Evolutionary conservation across 1,140 invertebrate genomes (phyloP).

Genomic region (Leptoteleia sp.): DNA sequence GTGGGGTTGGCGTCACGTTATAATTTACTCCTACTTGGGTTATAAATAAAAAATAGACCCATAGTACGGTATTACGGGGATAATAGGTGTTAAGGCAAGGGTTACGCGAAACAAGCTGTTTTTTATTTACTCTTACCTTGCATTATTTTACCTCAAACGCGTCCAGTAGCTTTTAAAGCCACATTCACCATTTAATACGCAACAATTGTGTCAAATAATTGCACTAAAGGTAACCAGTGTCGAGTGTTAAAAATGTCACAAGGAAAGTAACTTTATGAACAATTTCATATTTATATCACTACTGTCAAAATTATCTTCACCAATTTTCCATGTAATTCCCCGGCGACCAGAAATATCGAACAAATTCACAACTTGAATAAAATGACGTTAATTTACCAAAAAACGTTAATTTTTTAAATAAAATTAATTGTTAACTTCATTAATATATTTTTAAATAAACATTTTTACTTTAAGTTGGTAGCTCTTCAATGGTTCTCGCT

Average conservation of each 20-base stretch:
- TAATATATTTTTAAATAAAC: no score
- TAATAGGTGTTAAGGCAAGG: constrained; percentile 68
- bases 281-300: no score
- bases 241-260: constrained; percentile 24
- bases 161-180: constrained; percentile 25
- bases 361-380: no score
- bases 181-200: constrained; percentile 36
- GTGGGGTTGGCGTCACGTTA: constrained; percentile 37
- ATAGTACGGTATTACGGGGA: constrained; percentile 68
- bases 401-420: no score
- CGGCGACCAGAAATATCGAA: no score
- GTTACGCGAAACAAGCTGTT: constrained; percentile 49
- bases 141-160: constrained; percentile 32
- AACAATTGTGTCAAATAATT: constrained; percentile 27
- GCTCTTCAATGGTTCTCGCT: no score
- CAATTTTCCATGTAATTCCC: no score
- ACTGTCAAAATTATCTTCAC: no score
- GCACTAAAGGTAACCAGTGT: constrained; percentile 19
- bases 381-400: no score
- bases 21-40: constrained; percentile 51
- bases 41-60: constrained; percentile 72
- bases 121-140: constrained; percentile 41
- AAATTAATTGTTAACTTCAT: no score
- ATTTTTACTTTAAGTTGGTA: no score
- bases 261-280: neutral